Conservation (phyloP, 2,888 invertebrate genomes). For the Atrina japonica region DNA sequence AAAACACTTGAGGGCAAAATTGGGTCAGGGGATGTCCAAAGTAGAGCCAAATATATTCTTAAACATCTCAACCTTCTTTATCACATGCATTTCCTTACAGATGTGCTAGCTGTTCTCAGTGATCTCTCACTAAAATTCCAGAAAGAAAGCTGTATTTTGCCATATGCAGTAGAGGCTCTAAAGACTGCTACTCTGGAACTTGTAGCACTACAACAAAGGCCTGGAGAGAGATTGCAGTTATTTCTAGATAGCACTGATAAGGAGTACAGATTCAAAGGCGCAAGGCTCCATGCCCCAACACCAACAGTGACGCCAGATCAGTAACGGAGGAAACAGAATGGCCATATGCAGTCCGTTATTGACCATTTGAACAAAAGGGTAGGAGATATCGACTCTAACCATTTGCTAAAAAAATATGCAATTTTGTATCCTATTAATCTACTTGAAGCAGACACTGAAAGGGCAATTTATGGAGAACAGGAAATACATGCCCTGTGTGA, state of each 20-base stretch:
- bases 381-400: conserved; percentile 40
- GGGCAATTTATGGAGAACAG: conserved; percentile 18
- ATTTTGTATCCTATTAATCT: conserved; percentile 47
- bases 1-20: conserved; percentile 38
- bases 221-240: conserved; percentile 30
- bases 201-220: conserved; percentile 38
- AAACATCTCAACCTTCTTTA: conserved; percentile 40
- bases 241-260: conserved; percentile 37
- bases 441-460: conserved; percentile 21
- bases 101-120: conserved; percentile 37
- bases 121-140: conserved; percentile 46
- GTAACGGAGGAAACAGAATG: conserved; percentile 20
- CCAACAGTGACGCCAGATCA: conserved; percentile 33
- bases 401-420: conserved; percentile 40
- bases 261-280: conserved; percentile 19
- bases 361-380: conserved; percentile 38
- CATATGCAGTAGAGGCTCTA: conserved; percentile 39
- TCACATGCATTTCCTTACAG: conserved; percentile 49
- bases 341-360: conserved; percentile 36
- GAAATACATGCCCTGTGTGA: conserved; percentile 8
- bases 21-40: conserved; percentile 37
- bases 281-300: conserved; percentile 26
- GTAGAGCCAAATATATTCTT: conserved; percentile 32
- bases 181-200: conserved; percentile 44
- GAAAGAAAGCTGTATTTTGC: conserved; percentile 38